Conservation (phyloP, 1,140 invertebrate genomes). For the Micrasema minimum region DNA sequence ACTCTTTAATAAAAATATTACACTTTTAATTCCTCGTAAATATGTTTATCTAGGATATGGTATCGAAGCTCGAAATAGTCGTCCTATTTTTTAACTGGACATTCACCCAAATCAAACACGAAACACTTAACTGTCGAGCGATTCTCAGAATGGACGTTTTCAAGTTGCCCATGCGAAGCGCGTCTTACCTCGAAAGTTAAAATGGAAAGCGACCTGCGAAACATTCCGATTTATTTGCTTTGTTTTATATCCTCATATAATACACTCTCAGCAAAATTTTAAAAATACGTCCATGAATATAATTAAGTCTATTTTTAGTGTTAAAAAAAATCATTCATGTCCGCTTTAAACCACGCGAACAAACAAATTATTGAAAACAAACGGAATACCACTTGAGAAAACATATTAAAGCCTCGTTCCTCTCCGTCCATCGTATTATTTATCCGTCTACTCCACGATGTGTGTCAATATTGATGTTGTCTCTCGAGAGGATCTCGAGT, state of each 20-base stretch:
- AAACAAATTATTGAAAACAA: conserved; percentile 48
- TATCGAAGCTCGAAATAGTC: conserved; percentile 13
- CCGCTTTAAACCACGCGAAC: conserved; percentile 28
- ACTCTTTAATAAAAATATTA: too few relatives aligned
- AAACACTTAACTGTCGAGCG: conserved; percentile 30
- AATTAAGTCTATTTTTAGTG: too few relatives aligned
- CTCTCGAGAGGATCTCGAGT: conserved; percentile 24
- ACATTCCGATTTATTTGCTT: conserved; percentile 37
- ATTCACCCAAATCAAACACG: conserved; percentile 23
- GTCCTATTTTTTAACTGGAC: conserved; percentile 31
- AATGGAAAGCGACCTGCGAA: conserved; percentile 45
- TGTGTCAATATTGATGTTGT: conserved; percentile 39
- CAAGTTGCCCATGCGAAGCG: conserved; percentile 32
- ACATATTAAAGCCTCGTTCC: conserved; percentile 40
- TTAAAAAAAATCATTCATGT: neutral
- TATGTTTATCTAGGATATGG: too few relatives aligned
- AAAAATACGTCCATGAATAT: too few relatives aligned
- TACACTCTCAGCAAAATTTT: too few relatives aligned
- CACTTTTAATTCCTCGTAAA: too few relatives aligned
- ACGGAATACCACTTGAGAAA: conserved; percentile 40
- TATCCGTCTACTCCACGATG: conserved; percentile 25
- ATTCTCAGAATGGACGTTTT: conserved; percentile 34
- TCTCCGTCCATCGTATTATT: conserved; percentile 26
- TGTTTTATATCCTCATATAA: conserved; percentile 33
- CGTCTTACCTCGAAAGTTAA: conserved; percentile 36